Conservation (phyloP, 2,113 vertebrate genomes). For the Corythoichthys intestinalis region DNA sequence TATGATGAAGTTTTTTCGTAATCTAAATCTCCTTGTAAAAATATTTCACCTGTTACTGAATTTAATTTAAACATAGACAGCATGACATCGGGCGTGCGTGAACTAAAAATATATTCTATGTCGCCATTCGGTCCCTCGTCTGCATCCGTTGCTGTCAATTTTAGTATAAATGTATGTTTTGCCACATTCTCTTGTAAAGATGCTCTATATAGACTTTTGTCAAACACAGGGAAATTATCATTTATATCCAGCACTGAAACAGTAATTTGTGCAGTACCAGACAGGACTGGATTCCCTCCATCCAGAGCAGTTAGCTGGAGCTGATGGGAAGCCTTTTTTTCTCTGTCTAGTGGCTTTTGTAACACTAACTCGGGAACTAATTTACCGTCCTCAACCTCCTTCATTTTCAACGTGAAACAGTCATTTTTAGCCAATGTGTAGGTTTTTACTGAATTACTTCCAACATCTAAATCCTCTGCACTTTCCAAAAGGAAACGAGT, state of each 20-base stretch:
- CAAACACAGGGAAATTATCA: slow-evolving; percentile 84
- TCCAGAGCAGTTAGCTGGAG: slow-evolving; percentile 81
- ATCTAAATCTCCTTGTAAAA: slow-evolving; percentile 69
- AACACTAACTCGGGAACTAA: slow-evolving; percentile 79
- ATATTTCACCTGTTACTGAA: slow-evolving; percentile 72
- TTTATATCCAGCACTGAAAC: slow-evolving; percentile 81
- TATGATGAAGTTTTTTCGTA: slow-evolving; percentile 74
- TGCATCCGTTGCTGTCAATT: slow-evolving; percentile 69
- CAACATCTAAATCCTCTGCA: slow-evolving; percentile 70
- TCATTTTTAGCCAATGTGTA: slow-evolving; percentile 74
- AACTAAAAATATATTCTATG: slow-evolving; percentile 55
- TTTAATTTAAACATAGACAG: slow-evolving; percentile 69
- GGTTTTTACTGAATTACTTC: slow-evolving; percentile 74
- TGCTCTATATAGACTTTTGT: slow-evolving; percentile 73
- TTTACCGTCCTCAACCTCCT: slow-evolving; percentile 70
- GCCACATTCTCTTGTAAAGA: slow-evolving; percentile 70
- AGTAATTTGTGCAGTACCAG: slow-evolving; percentile 75
- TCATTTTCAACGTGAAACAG: slow-evolving; percentile 73
- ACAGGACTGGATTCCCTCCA: slow-evolving; percentile 77
- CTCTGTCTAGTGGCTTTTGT: slow-evolving; percentile 80
- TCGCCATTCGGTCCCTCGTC: slow-evolving; percentile 67
- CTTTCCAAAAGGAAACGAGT: slow-evolving; percentile 59
- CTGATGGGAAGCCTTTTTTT: slow-evolving; percentile 73
- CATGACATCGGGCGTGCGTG: slow-evolving; percentile 41
- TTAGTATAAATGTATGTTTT: slow-evolving; percentile 65